phyloP scores from a whole-genome alignment of 2,888 invertebrate genomes.

The Pterobdella sp. region DNA sequence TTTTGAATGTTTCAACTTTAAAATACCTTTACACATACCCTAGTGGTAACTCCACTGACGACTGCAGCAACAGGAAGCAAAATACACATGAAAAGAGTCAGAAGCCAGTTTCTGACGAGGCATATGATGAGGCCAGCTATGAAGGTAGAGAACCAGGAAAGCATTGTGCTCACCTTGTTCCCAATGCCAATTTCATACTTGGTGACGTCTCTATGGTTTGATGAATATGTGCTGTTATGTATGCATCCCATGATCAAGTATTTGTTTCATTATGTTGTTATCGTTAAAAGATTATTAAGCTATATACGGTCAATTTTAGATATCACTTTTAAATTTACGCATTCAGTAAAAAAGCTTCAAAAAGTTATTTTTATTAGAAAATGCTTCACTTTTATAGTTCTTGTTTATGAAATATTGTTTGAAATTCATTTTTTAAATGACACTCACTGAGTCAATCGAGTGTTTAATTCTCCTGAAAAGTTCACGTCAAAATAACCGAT shows the following conservation, averaged over 20 bases:
- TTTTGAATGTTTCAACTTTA: not conserved
- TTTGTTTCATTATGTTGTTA: too few species aligned
- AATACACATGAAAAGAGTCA: conserved; percentile 56
- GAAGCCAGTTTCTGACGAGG: conserved; percentile 54
- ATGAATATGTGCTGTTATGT: too few species aligned
- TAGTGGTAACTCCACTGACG: conserved; percentile 36
- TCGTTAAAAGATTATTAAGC: too few species aligned
- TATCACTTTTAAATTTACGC: too few species aligned
- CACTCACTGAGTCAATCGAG: conserved; percentile 41
- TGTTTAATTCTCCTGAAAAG: conserved; percentile 38
- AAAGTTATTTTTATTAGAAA: too few species aligned
- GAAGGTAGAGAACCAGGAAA: conserved; percentile 52
- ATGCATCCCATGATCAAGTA: too few species aligned
- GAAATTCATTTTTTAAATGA: too few species aligned
- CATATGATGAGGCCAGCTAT: conserved; percentile 52
- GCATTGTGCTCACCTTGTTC: conserved; percentile 53
- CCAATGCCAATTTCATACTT: conserved; percentile 54
- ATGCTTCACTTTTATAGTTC: too few species aligned
- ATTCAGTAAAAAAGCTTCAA: too few species aligned
- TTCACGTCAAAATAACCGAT: conserved; percentile 38
- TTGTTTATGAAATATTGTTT: too few species aligned
- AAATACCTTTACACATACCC: conserved; percentile 19
- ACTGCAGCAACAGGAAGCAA: conserved; percentile 53
- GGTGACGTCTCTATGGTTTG: conserved; percentile 53
- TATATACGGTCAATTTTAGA: too few species aligned